These are phyloP conservation scores for Harpagifer antarcticus DNA, from an alignment of 2,797 vertebrate genomes.

Conservation along the genomic window DNA sequence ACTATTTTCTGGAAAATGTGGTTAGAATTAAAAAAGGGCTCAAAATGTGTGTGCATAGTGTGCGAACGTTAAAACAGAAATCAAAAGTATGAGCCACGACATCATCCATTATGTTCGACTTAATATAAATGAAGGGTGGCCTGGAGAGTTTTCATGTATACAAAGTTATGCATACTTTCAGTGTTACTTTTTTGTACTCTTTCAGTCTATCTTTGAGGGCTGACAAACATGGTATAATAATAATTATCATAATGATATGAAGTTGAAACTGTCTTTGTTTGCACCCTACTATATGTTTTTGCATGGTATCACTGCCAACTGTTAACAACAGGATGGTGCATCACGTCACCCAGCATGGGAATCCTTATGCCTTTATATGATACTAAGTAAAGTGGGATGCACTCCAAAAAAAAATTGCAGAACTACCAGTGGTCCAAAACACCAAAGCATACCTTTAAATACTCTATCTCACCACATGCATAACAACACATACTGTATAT, in stretches of 20 bases:
- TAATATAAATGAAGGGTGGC: background rate
- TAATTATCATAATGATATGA: too few species aligned
- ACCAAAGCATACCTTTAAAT: background rate
- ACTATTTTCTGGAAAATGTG: conserved; percentile 23
- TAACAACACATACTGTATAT: conserved; percentile 24
- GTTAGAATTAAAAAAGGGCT: conserved; percentile 11
- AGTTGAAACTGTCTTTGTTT: background rate
- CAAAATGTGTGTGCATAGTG: conserved; percentile 10
- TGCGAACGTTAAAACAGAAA: conserved; percentile 11
- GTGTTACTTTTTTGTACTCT: background rate
- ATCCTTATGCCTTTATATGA: background rate
- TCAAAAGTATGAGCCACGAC: conserved; percentile 23
- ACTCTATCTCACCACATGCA: conserved; percentile 2
- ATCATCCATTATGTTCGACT: conserved; percentile 10
- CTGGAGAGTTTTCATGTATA: background rate
- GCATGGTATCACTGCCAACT: background rate
- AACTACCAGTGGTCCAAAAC: background rate
- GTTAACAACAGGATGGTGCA: background rate
- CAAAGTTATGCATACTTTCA: background rate
- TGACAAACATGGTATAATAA: background rate
- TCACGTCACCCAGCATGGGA: background rate
- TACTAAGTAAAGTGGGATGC: background rate
- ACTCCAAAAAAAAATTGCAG: background rate
- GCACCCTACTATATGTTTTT: background rate
- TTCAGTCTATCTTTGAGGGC: background rate